These are phyloP conservation scores for Drosophila hawaiiensis DNA, from an alignment of 2,888 invertebrate genomes.

Conservation along the genomic window DNA sequence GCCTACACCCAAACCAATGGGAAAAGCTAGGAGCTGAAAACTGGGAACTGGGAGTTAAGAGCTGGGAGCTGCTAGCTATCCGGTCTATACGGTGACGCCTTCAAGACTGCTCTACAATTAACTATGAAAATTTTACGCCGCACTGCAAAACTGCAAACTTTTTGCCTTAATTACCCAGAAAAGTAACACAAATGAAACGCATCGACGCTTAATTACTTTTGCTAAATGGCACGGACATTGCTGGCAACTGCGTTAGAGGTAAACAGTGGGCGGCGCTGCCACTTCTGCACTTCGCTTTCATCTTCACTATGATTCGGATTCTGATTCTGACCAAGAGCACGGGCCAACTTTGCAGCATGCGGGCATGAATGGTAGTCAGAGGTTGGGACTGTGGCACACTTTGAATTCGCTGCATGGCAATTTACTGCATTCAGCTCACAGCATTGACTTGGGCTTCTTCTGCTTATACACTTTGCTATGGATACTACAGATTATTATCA, in stretches of 20 bases:
- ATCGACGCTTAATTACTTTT: slow-evolving; percentile 80
- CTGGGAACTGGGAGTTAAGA: background rate
- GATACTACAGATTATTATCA: background rate
- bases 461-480: slow-evolving; percentile 16
- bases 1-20: background rate
- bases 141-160: slow-evolving; percentile 65
- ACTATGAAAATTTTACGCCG: slow-evolving; percentile 75
- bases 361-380: slow-evolving; percentile 38
- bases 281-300: slow-evolving; percentile 3
- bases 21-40: background rate
- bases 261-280: slow-evolving; percentile 34
- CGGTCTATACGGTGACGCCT: slow-evolving; percentile 2
- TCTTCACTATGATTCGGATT: slow-evolving; percentile 2
- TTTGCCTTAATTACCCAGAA: slow-evolving; percentile 79
- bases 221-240: slow-evolving; percentile 69
- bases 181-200: slow-evolving; percentile 81
- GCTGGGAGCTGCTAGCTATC: background rate
- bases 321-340: slow-evolving; percentile 29
- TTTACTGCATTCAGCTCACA: slow-evolving; percentile 50
- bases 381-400: slow-evolving; percentile 44
- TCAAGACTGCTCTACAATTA: slow-evolving; percentile 59
- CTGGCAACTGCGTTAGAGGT: slow-evolving; percentile 54
- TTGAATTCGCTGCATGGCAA: slow-evolving; percentile 57
- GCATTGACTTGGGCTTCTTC: slow-evolving; percentile 35
- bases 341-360: slow-evolving; percentile 52